Evolutionary conservation across 2,797 vertebrate genomes (phyloP).

Genomic region (Hapalemur alaotrensis): DNA sequence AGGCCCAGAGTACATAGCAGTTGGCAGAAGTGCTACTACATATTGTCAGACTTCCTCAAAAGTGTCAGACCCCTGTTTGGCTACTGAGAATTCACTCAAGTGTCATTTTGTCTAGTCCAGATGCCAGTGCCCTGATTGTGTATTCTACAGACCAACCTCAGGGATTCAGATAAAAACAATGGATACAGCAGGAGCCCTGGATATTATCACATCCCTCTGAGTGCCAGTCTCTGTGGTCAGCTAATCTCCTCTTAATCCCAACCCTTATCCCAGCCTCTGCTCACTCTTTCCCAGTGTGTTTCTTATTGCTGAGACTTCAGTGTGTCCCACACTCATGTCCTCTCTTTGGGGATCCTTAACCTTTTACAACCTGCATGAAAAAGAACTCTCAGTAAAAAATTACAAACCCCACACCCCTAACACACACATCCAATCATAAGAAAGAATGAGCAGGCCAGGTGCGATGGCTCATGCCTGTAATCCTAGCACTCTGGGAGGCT

Average conservation of each 20-base stretch:
- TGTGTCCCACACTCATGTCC: not conserved
- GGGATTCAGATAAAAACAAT: not conserved
- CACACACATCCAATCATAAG: not conserved
- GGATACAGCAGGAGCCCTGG: not conserved
- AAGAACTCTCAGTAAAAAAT: not conserved
- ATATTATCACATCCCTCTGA: not conserved
- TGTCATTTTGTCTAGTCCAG: not conserved
- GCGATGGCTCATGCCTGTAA: not conserved
- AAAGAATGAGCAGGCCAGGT: not conserved
- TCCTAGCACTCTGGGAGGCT: no score
- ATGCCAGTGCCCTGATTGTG: not conserved
- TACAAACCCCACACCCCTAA: not conserved
- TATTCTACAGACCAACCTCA: not conserved
- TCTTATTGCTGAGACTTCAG: not conserved
- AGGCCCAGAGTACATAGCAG: not conserved
- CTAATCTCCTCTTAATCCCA: not conserved
- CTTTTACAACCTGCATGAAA: not conserved
- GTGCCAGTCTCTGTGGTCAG: not conserved
- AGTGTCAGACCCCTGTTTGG: not conserved
- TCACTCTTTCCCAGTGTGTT: not conserved
- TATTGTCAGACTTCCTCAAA: not conserved
- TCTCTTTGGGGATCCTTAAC: not conserved
- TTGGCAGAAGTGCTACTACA: not conserved
- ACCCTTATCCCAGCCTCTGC: not conserved
- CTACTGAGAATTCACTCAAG: not conserved